These are phyloP conservation scores for Amphiura filiformis DNA, from an alignment of 35 echinoderm and acorn worm species.

Conservation along the genomic window DNA sequence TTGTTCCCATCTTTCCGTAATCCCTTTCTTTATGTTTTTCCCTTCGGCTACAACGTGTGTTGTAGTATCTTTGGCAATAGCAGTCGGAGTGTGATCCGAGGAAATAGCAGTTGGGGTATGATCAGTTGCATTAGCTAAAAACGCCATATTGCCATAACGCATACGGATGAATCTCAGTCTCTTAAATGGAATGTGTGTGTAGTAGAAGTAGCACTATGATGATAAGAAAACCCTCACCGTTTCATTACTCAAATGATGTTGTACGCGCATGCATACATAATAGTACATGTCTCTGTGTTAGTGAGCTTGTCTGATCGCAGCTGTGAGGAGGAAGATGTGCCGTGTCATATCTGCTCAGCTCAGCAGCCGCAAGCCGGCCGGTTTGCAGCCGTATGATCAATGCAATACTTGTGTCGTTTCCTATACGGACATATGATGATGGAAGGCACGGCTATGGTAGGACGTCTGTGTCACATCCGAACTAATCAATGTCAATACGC, in stretches of 20 bases:
- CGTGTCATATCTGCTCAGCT: neutral
- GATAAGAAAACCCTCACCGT: neutral
- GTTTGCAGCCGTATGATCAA: neutral
- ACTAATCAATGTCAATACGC: neutral
- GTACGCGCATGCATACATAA: conserved; percentile 13
- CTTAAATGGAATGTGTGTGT: conserved; percentile 1
- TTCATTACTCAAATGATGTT: conserved; percentile 8
- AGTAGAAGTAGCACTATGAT: neutral
- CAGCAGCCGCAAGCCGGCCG: neutral
- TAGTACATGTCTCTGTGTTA: neutral
- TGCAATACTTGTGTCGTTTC: neutral
- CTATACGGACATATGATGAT: neutral
- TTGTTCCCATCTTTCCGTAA: neutral
- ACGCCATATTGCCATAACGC: neutral
- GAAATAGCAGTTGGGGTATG: neutral
- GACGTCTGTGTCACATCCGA: neutral
- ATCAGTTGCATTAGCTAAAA: neutral
- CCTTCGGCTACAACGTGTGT: neutral
- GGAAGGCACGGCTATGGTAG: neutral
- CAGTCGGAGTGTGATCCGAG: neutral
- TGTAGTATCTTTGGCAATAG: neutral
- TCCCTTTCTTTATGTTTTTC: neutral
- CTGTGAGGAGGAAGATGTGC: too few relatives aligned
- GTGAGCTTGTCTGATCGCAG: neutral
- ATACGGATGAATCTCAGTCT: neutral